These are phyloP conservation scores for Sebastes steindachneri DNA, from an alignment of 2,797 vertebrate species.

Conservation along the genomic window DNA sequence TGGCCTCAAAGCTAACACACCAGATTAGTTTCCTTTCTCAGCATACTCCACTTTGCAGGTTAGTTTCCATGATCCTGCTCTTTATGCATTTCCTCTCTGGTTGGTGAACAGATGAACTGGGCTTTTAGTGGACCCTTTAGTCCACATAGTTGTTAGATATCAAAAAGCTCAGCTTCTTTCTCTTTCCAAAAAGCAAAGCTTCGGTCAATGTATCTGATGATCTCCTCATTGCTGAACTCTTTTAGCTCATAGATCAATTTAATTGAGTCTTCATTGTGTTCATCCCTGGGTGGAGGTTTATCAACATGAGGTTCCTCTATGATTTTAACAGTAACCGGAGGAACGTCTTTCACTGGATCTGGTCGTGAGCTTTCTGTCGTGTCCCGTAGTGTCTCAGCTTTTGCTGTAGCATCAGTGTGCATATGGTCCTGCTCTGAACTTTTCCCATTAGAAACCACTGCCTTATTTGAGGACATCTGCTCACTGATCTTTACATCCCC, in stretches of 20 bases:
- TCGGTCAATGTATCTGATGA: slow-evolving; percentile 95
- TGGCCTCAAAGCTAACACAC: slow-evolving; percentile 37
- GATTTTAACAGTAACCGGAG: slow-evolving; percentile 53
- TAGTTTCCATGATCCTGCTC: slow-evolving; percentile 10
- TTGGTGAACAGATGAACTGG: slow-evolving; percentile 1
- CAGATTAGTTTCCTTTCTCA: slow-evolving; percentile 51
- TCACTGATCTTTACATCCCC: slow-evolving; percentile 8
- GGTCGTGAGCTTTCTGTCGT: slow-evolving; percentile 13
- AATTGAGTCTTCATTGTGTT: slow-evolving; percentile 80
- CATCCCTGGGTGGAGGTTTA: slow-evolving; percentile 41
- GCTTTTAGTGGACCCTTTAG: not conserved
- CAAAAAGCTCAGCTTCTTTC: slow-evolving; percentile 93
- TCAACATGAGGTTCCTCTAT: slow-evolving; percentile 54
- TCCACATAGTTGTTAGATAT: slow-evolving; percentile 78
- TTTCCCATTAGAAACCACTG: slow-evolving; percentile 34
- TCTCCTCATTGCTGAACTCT: slow-evolving; percentile 95
- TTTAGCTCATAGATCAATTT: slow-evolving; percentile 90
- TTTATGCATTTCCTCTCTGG: slow-evolving; percentile 13
- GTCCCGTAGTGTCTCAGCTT: slow-evolving; percentile 22
- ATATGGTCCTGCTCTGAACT: slow-evolving; percentile 14
- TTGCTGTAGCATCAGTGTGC: slow-evolving; percentile 27
- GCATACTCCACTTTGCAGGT: slow-evolving; percentile 24
- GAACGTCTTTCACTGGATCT: slow-evolving; percentile 32
- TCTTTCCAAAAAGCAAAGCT: slow-evolving; percentile 99
- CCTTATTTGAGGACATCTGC: slow-evolving; percentile 13